phyloP scores from a whole-genome alignment of 2,797 vertebrate species.

The Sebastes oblongus region DNA sequence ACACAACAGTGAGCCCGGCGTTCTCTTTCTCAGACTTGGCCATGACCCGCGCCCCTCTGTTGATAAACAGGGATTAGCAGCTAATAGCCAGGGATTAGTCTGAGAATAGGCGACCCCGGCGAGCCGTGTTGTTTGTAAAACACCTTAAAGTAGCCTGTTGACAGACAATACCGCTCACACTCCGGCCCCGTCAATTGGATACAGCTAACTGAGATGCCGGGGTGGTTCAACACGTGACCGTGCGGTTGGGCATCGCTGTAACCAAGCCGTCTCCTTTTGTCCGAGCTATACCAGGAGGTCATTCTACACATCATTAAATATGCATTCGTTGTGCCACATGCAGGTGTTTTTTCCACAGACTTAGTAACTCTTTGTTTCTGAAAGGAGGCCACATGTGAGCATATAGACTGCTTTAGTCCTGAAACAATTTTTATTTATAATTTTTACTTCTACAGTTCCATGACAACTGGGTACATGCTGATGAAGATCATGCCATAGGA shows the following conservation, averaged over 20 bases:
- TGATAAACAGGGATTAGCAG: constrained; percentile 74
- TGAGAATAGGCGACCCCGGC: constrained; percentile 53
- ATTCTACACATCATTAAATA: constrained; percentile 62
- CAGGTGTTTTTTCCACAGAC: constrained; percentile 49
- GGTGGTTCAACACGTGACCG: constrained; percentile 12
- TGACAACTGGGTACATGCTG: not conserved
- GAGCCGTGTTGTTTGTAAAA: constrained; percentile 51
- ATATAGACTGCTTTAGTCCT: not conserved
- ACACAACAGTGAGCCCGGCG: constrained; percentile 22
- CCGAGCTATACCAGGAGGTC: constrained; percentile 28
- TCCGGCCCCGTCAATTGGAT: constrained; percentile 45
- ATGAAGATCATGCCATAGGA: not conserved
- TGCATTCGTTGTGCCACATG: constrained; percentile 42
- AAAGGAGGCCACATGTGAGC: not conserved
- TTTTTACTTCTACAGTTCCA: not conserved
- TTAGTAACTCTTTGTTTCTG: not conserved
- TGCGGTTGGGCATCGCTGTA: constrained; percentile 29
- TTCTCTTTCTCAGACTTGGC: constrained; percentile 26
- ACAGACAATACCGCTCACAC: constrained; percentile 44
- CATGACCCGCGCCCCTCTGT: constrained; percentile 26
- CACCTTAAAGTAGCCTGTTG: constrained; percentile 62
- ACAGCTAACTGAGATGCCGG: constrained; percentile 42
- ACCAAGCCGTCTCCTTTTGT: constrained; percentile 57
- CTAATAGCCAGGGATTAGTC: constrained; percentile 69
- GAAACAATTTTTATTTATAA: not conserved